Conservation (phyloP, 2,797 vertebrate species). For the Eleutherodactylus coqui region DNA sequence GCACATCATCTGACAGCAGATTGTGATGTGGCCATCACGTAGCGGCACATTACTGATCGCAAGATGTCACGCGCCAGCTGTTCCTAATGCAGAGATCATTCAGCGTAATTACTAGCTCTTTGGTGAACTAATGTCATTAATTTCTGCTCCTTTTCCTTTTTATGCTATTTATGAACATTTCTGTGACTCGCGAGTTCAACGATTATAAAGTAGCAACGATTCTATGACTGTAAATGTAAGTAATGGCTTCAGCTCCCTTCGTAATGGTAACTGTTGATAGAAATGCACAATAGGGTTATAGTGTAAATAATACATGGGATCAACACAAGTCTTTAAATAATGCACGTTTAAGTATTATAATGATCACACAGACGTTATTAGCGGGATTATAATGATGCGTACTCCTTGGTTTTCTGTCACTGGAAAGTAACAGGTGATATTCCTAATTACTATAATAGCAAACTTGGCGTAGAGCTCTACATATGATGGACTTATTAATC, state of each 20-base stretch:
- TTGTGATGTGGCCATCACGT: no score
- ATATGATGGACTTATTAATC: constrained; percentile 68
- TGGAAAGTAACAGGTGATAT: constrained; percentile 61
- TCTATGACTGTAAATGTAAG: neutral
- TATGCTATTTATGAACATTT: neutral
- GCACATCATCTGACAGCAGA: no score
- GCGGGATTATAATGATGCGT: constrained; percentile 33
- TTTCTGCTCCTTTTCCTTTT: neutral
- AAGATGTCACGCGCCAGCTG: no score
- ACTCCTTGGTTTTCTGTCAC: constrained; percentile 31
- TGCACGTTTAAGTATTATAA: constrained; percentile 40
- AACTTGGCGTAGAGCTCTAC: constrained; percentile 65
- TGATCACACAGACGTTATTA: constrained; percentile 40
- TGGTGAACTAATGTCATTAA: neutral
- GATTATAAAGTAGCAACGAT: neutral
- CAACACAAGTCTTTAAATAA: constrained; percentile 37
- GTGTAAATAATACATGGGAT: constrained; percentile 49
- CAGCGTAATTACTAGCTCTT: neutral
- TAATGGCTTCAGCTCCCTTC: neutral
- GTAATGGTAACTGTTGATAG: constrained; percentile 16
- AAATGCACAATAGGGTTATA: neutral
- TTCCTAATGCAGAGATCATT: no score
- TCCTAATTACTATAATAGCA: constrained; percentile 70
- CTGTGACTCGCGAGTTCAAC: neutral
- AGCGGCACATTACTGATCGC: no score